Evolutionary conservation across 2,888 invertebrate genomes (phyloP).

Genomic region (Uloborus plumipes): DNA sequence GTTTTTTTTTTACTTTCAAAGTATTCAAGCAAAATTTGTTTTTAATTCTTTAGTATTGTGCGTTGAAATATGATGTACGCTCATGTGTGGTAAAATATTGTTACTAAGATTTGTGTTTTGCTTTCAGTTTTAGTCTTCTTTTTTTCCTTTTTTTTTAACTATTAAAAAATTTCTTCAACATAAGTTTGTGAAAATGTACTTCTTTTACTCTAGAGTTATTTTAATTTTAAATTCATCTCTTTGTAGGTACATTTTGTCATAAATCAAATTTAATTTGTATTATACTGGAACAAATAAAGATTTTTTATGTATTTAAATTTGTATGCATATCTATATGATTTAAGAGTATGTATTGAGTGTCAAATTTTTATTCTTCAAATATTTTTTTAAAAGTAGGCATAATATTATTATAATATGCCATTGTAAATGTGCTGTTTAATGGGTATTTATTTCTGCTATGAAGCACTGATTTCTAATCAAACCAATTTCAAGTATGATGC

Average conservation of each 20-base stretch:
- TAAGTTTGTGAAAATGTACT: too few species aligned
- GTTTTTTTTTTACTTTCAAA: too few species aligned
- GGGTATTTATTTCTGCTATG: neutral
- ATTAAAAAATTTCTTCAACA: neutral
- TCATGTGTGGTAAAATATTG: too few species aligned
- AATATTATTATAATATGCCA: too few species aligned
- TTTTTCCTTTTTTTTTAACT: neutral
- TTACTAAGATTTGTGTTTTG: too few species aligned
- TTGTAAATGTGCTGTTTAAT: too few species aligned
- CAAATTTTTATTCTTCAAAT: neutral
- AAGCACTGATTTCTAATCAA: too few species aligned
- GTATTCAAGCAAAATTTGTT: too few species aligned
- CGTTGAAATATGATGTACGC: too few species aligned
- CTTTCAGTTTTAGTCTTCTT: neutral
- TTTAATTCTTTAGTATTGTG: too few species aligned
- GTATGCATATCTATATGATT: neutral
- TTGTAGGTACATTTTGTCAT: neutral
- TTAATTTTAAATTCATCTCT: neutral
- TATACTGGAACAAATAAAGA: neutral
- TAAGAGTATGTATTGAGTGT: neutral
- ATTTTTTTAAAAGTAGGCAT: neutral
- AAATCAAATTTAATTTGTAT: neutral
- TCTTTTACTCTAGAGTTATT: neutral
- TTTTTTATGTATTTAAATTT: neutral
- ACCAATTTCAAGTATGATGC: too few species aligned